Conservation (phyloP, 92 coral and sea anemone species). For the Parazoanthus darwini region DNA sequence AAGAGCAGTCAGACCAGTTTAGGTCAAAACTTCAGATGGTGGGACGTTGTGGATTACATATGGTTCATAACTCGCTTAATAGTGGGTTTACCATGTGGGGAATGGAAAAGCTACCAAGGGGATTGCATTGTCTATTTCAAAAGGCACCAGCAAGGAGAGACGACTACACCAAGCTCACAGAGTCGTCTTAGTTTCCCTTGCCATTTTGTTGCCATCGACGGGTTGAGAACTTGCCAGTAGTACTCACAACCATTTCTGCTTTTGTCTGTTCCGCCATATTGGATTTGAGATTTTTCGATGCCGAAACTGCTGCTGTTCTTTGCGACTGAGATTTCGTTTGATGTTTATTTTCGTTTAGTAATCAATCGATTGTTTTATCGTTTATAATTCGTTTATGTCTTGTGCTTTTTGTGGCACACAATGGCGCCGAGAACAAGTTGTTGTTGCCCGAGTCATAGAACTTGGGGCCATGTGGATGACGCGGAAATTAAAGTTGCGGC, state of each 20-base stretch:
- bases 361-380: not conserved
- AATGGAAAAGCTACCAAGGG: slow-evolving; percentile 11
- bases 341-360: not conserved
- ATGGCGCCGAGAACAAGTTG: slow-evolving; percentile 27
- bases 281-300: slow-evolving; percentile 3
- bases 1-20: slow-evolving; percentile 27
- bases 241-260: not conserved
- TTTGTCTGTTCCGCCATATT: slow-evolving; percentile 24
- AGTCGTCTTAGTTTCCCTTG: slow-evolving; percentile 1
- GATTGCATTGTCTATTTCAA: slow-evolving; percentile 8
- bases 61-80: slow-evolving; percentile 17
- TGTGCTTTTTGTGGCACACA: slow-evolving; percentile 20
- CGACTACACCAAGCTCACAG: slow-evolving; percentile 15
- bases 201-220: slow-evolving; percentile 34
- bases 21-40: slow-evolving; percentile 14
- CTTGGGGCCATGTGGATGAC: slow-evolving; percentile 44
- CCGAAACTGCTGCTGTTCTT: slow-evolving; percentile 9
- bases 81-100: slow-evolving; percentile 34
- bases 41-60: slow-evolving; percentile 29
- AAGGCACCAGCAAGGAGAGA: slow-evolving; percentile 33
- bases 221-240: slow-evolving; percentile 38
- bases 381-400: not conserved
- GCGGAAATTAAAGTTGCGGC: slow-evolving; percentile 39
- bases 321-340: not conserved
- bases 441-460: slow-evolving; percentile 44